Evolutionary conservation across 1,140 invertebrate species (phyloP), one percentile per base, ranked within the genome.

Genomic region (Leptoteleia sp.): DNA sequence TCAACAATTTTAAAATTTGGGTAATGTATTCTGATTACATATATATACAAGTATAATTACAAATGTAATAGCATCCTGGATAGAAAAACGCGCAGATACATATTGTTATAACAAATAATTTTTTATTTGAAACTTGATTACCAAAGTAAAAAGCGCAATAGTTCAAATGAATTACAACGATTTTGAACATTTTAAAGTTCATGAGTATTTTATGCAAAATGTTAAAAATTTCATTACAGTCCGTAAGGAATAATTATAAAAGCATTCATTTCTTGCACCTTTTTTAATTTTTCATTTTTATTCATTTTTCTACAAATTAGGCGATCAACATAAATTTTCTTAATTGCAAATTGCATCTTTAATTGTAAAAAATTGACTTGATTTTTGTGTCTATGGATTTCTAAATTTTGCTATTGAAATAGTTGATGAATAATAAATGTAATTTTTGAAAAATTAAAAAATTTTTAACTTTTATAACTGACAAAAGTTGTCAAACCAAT

Each of bases 231-330:
- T 0, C n/a, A 0, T 8, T 17, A n/a, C 29, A 5, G 9, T 38
- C 22, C 12, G 45, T 67, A n/a, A 54, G 17, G 19, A 35, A 43
- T 47, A 35, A 43, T 54, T 68, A 68, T 40, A 68, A 68, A 68
- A 68, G 27, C 52, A 35, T 16, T 50, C n/a, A 9, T 33, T 15
- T 65, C 9, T 4, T 31, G 31, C 8, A 27, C 40, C 1, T 47
- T 4, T 8, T 47, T 42, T 7, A 42, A 42, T 42, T 22, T 25
- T 17, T 22, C 7, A 17, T 42, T 19, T 47, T 47, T 15, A 12
- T 16, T 7, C 13, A 11, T 31, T 37, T 22, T 62, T 9, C 31
- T 61, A 48, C 11, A 37, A 61, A 47, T 61, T 31, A 31, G 17
- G 42, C 19, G 7, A 6, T 29, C 37, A 47, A 33, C 4, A 25